These are phyloP conservation scores for Lysandra coridon DNA, from an alignment of 2,888 invertebrate genomes.

Conservation along the genomic window DNA sequence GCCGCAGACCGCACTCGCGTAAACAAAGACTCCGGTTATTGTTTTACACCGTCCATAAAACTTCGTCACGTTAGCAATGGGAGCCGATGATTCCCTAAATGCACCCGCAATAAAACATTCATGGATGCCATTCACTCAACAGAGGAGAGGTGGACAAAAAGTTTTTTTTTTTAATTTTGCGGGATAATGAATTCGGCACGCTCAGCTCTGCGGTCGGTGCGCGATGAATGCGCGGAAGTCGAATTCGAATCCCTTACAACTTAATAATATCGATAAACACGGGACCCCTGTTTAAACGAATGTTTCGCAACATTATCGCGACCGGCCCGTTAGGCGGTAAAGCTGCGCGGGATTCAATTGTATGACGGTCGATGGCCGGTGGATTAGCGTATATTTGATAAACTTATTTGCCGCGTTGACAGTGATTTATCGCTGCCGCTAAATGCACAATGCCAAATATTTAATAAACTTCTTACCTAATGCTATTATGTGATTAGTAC, in stretches of 20 bases:
- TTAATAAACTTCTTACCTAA: conserved; percentile 16
- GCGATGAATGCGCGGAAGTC: conserved; percentile 74
- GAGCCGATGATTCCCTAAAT: conserved; percentile 64
- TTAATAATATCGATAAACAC: conserved; percentile 75
- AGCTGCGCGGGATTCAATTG: conserved; percentile 63
- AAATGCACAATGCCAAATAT: conserved; percentile 44
- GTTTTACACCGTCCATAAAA: conserved; percentile 75
- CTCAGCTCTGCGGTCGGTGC: conserved; percentile 52
- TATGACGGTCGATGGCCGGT: conserved; percentile 45
- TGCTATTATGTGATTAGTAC: not conserved
- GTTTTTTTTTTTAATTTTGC: conserved; percentile 32
- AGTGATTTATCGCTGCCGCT: conserved; percentile 58
- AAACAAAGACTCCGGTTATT: conserved; percentile 75
- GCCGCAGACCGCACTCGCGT: conserved; percentile 62
- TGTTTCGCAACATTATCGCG: conserved; percentile 72
- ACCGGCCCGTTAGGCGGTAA: conserved; percentile 57
- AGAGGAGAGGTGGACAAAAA: conserved; percentile 46
- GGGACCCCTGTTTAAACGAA: conserved; percentile 68
- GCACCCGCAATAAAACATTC: conserved; percentile 75
- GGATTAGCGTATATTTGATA: conserved; percentile 67
- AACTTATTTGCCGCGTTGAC: conserved; percentile 63
- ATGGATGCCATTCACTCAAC: conserved; percentile 55
- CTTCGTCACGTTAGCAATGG: conserved; percentile 62
- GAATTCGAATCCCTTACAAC: conserved; percentile 71
- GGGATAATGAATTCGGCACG: conserved; percentile 64